phyloP scores from a whole-genome alignment of 1,140 invertebrate genomes.

The Drosophila murphyi region DNA sequence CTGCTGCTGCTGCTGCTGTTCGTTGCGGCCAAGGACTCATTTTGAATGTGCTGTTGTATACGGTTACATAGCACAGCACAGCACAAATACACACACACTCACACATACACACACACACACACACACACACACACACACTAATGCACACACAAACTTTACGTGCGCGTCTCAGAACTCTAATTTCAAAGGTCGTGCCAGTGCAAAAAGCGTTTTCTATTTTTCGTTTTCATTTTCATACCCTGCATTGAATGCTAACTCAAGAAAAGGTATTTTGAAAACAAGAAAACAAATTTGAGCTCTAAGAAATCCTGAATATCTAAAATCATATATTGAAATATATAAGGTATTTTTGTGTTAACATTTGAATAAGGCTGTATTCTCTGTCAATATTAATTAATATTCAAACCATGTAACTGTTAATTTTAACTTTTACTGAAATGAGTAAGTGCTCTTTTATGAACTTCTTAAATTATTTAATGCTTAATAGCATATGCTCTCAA shows the following conservation, averaged over 20 bases:
- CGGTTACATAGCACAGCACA: background rate
- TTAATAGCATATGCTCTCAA: background rate
- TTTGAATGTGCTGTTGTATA: constrained; percentile 72
- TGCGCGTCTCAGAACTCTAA: constrained; percentile 80
- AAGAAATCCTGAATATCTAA: background rate
- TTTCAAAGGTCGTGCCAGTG: constrained; percentile 74
- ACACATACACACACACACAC: constrained; percentile 31
- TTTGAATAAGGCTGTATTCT: too few species aligned
- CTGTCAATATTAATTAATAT: too few species aligned
- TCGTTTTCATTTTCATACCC: constrained; percentile 32
- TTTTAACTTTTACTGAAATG: too few species aligned
- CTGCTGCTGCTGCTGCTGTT: constrained; percentile 44
- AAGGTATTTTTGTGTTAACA: too few species aligned
- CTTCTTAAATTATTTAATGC: background rate
- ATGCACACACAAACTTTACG: constrained; percentile 60
- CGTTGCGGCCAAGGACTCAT: constrained; percentile 82
- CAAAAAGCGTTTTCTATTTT: constrained; percentile 35
- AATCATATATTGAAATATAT: background rate
- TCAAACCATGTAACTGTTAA: background rate
- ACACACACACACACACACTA: constrained; percentile 24
- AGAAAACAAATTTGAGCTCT: background rate
- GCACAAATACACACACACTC: background rate
- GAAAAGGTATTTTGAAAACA: background rate
- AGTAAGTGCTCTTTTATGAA: background rate
- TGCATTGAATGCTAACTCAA: background rate